These are phyloP conservation scores for Rhincodon typus DNA, from an alignment of 2,797 vertebrate species.

Conservation along the genomic window DNA sequence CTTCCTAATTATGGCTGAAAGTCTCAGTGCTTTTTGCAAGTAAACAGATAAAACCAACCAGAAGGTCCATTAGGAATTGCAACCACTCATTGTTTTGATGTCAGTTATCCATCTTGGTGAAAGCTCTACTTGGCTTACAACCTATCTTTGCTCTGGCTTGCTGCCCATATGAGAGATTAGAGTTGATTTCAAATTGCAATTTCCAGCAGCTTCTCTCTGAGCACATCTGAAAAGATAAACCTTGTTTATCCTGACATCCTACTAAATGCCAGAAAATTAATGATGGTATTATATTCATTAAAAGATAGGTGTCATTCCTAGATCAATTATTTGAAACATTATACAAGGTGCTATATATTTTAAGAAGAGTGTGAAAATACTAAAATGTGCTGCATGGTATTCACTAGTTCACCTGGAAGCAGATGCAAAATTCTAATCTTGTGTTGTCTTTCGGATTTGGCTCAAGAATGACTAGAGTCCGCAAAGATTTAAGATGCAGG, in stretches of 20 bases:
- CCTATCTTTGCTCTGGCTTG: not conserved
- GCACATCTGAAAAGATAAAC: not conserved
- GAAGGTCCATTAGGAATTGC: not conserved
- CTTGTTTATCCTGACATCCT: conserved; percentile 1
- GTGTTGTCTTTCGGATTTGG: not conserved
- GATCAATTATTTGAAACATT: not conserved
- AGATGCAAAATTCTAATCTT: not conserved
- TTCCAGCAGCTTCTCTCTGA: not conserved
- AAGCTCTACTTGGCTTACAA: not conserved
- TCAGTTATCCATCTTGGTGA: not conserved
- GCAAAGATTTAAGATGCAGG: not conserved
- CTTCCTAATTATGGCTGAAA: not conserved
- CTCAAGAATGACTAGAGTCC: not conserved
- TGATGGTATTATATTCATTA: not conserved
- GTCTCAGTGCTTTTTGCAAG: not conserved
- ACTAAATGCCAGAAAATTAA: not conserved
- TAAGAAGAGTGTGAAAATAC: not conserved
- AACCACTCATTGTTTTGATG: not conserved
- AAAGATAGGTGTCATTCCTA: not conserved
- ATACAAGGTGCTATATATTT: not conserved
- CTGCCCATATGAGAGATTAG: not conserved
- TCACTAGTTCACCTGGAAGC: not conserved
- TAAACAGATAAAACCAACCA: not conserved
- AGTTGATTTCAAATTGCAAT: not conserved
- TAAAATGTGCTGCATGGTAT: not conserved